Evolutionary conservation across 2,888 invertebrate genomes (phyloP), one percentile per base, ranked within the genome.

Genomic region (Zaprionus obscuricornis): DNA sequence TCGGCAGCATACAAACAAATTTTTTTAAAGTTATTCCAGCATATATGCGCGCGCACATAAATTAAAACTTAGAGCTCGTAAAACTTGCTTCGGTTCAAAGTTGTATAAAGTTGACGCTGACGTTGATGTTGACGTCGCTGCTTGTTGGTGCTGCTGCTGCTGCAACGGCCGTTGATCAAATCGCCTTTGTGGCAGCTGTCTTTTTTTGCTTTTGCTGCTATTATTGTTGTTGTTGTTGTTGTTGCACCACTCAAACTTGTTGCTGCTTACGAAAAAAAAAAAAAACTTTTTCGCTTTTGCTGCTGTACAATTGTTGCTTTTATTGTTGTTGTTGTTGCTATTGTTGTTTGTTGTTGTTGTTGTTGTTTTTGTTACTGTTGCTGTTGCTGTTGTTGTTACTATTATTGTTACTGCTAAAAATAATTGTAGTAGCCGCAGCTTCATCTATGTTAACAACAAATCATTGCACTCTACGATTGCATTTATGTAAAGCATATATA

Each of bases 161-260:
- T 40, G 45, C 50, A 50, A 47, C 59, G 27, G 34, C 51, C 56
- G 69, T 50, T 71, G 69, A 60, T 69, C 71, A 52, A 70, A 50
- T 66, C 46, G 69, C 63, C 39, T 72, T 72, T 62, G 57, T 60
- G 54, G 65, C 66, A 55, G 77, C 52, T 56, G 66, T 50, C 49
- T 55, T n/a, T n/a, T n/a, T n/a, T 27, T 56, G 58, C 43, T 50
- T 33, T 26, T 50, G 27, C 36, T 49, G 46, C 33, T 49, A 43
- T 65, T 66, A 52, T 43, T 31, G 56, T 10, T 63, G 26, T 24
- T 55, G 18, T 26, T 64, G 50, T 77, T 68, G 70, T 84, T 84
- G 85, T 84, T 78, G 82, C 78, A 81, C 72, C 85, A 84, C 78
- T 63, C 69, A 76, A 73, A 76, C 77, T 76, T 76, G 77, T 77